Evolutionary conservation across 2,113 vertebrate species (phyloP).

Genomic region (Promerops cafer): DNA sequence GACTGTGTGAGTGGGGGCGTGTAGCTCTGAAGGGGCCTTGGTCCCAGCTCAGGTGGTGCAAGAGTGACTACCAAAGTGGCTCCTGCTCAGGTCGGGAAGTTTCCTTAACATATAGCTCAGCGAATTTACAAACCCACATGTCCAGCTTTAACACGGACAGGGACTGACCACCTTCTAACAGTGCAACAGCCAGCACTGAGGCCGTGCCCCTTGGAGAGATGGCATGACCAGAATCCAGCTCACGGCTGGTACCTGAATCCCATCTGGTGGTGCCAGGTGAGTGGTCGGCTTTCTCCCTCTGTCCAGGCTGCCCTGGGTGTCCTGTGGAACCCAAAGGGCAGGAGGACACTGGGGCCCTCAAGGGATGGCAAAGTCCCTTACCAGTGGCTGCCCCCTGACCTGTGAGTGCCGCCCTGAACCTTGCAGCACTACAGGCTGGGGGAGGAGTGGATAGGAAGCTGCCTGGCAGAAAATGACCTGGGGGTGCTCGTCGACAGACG

Average conservation of each 20-base stretch:
- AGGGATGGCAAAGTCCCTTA: rapidly evolving
- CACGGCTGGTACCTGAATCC: rapidly evolving
- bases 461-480: background rate
- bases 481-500: background rate
- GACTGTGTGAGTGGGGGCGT: background rate
- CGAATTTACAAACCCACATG: rapidly evolving
- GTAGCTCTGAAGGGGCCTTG: background rate
- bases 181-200: rapidly evolving
- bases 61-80: background rate
- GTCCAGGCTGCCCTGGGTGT: too few relatives aligned
- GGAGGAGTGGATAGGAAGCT: background rate
- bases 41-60: background rate
- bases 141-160: rapidly evolving
- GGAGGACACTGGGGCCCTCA: rapidly evolving
- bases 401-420: background rate
- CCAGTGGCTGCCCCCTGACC: too few relatives aligned
- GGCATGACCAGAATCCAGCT: rapidly evolving
- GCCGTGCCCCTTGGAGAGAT: rapidly evolving
- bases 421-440: background rate
- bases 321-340: too few relatives aligned
- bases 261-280: rapidly evolving
- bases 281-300: rapidly evolving
- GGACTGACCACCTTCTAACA: background rate
- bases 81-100: background rate
- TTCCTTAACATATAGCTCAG: background rate